Base-by-base conservation (phyloP, 2,888 invertebrate genomes). In the Vannuccia rotundouncinata region DNA sequence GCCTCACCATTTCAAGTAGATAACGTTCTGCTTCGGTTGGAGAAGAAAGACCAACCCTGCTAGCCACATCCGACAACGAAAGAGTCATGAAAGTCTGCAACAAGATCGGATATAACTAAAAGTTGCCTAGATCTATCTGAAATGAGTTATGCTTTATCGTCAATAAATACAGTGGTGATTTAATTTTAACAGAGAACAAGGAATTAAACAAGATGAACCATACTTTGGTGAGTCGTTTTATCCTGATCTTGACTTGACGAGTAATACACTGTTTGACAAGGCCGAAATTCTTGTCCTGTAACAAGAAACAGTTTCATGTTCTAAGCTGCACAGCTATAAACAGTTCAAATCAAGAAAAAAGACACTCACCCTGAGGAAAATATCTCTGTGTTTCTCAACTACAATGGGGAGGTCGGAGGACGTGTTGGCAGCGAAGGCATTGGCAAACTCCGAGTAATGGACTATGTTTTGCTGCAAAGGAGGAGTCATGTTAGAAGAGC, bases 1-100 rank as follows among this genome's bases (percentile, higher is more conserved):
- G n/a, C n/a, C n/a, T n/a, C 95, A 95, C 45, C 97, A 98, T 97
- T 87, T 94, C 93, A 80, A 97, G 90, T 85, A 98, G 93, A 87
- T 95, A 94, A 86, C 92, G 92, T 88, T 98, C 97, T 5, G 97
- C 97, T 86, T 95, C 94, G 27, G 91, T 90, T 0, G 95, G 93
- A 80, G 93, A 92, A 29, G 92, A 89, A 81, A 97, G 90, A 85
- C 94, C 93, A 66, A 95, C 95, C 85, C 96, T 90, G 84, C 93
- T 92, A 0, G 95, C 94, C 81, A 95, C 94, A 89, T 95, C 95
- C 78, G 92, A 91, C 83, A 95, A 89, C 60, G 95, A 95, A 78
- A 95, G 89, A 0, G 95, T 95, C 84, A 95, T 89, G 88, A 95
- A 95, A 29, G 95, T 95, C 89, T 89, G 95, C 45, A 45, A 45